These are phyloP conservation scores for Proisotoma minuta DNA, from an alignment of 2,888 invertebrate genomes.

Conservation along the genomic window DNA sequence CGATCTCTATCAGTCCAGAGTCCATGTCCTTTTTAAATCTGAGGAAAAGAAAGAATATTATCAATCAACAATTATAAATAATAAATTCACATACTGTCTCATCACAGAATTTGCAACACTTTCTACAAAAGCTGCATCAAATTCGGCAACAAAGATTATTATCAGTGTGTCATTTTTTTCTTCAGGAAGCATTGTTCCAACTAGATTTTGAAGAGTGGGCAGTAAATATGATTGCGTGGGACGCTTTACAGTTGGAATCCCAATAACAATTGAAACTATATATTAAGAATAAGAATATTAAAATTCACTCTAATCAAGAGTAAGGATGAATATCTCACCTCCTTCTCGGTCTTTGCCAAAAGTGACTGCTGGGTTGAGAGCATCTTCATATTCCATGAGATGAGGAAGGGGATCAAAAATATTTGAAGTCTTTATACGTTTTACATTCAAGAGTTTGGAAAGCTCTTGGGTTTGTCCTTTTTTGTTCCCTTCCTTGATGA, in stretches of 20 bases:
- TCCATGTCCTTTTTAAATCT: conserved; percentile 73
- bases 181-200: conserved; percentile 68
- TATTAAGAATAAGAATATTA: conserved; percentile 53
- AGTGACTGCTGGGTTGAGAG: conserved; percentile 71
- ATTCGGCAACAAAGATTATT: conserved; percentile 80
- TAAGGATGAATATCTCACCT: conserved; percentile 51
- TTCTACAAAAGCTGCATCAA: conserved; percentile 47
- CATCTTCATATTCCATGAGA: conserved; percentile 69
- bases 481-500: conserved; percentile 22
- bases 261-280: conserved; percentile 79
- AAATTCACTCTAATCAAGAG: neutral
- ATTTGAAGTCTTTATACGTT: conserved; percentile 40
- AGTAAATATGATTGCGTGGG: conserved; percentile 82
- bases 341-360: conserved; percentile 68
- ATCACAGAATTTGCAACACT: conserved; percentile 45
- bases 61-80: neutral
- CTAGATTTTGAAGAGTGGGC: conserved; percentile 75
- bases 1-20: conserved; percentile 78
- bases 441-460: conserved; percentile 24
- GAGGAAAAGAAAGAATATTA: conserved; percentile 18
- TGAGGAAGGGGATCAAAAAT: conserved; percentile 82
- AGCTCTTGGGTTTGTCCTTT: conserved; percentile 7
- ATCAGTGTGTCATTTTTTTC: conserved; percentile 75
- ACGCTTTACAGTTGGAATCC: conserved; percentile 82
- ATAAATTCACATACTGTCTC: conserved; percentile 36